Evolutionary conservation across 1,140 invertebrate species (phyloP), one percentile per base, ranked within the genome.

Genomic region (Cylas formicarius): DNA sequence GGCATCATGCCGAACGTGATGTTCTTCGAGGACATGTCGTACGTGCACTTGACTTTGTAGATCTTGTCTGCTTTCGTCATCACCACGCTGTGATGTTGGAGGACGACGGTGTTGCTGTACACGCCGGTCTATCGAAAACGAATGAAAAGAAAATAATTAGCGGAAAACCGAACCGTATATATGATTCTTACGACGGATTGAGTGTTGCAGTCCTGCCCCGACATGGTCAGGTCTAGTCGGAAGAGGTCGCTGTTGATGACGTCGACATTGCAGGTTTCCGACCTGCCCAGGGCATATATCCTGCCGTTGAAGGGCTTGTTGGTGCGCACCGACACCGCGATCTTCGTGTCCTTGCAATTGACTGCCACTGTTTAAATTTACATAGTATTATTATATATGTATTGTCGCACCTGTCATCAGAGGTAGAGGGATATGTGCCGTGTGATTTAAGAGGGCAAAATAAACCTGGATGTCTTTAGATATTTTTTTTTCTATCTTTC

Each of bases 1-100:
- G 90, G 90, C 83, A 94, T 90, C 89, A 94, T 93, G 69, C 90
- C 90, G 70, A 94, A 95, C 7, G 90, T 93, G 45, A 95, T 92
- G 66, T 95, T 95, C 73, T 91, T 90, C 1, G 90, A 91, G 36
- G 88, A 89, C 82, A 94, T 94, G 67, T 95, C 91, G 63, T 95
- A 95, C 0, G 90, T 95, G 61, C 91, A 95, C 60, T 93, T 90
- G 22, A 95, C 87, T 69, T 93, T 93, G 76, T 95, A 95, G 55
- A 94, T 93, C 66, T 95, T 95, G 65, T 95, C 91, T 1, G 90
- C 89, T 69, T 94, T 94, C 8, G 90, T 95, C 86, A 95, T 92
- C 2, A 95, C 90, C 5, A 94, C 89, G 58, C 89, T 93, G 69
- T 95, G 90, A 61, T 94, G 90, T 68, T 95, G 91, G 1, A 95